Evolutionary conservation across 1,140 invertebrate genomes (phyloP), one percentile per base, ranked within the genome.

Genomic region (Pseudomyrmex concolor): DNA sequence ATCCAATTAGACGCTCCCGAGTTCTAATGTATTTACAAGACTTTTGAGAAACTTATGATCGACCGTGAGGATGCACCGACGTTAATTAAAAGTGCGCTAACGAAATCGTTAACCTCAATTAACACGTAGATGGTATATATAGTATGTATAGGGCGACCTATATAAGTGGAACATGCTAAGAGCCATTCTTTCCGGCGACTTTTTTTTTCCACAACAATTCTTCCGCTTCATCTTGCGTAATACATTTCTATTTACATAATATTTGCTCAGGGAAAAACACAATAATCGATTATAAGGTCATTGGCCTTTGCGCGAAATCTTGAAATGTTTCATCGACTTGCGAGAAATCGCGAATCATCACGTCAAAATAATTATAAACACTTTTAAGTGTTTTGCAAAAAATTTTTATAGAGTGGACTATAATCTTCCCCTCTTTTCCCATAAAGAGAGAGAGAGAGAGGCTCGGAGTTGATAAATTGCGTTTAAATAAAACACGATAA

Each of bases 101-200:
- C 76, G 34, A 78, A 78, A 78, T 78, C 51, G 54, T 78, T 78
- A 78, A 78, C 54, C 64, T 78, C 43, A 78, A 59, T 78, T 78
- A 78, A 78, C 64, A 59, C 34, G 17, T 62, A 48, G 25, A 67
- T 55, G 64, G 70, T 63, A 34, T 73, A 34, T 73, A 1, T 22
- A 1, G 25, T 25, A n/a, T 45, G 50, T 34, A n/a, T 55, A 43
- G 19, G 10, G 5, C 34, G 34, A 77, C 17, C 34, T 34, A 5
- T 45, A 48, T n/a, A 48, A 77, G 50, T 45, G 50, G 9, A 55
- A 66, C 12, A 25, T 19, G 51, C 43, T 15, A 55, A 66, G 62
- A 22, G 50, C 12, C 8, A 64, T 76, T 64, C 25, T 77, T 55
- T 45, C 9, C n/a, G 2, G 9, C 19, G 13, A 63, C 10, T 66